Evolutionary conservation across 2,113 vertebrate species (phyloP).

Genomic region (Sorex fumeus): DNA sequence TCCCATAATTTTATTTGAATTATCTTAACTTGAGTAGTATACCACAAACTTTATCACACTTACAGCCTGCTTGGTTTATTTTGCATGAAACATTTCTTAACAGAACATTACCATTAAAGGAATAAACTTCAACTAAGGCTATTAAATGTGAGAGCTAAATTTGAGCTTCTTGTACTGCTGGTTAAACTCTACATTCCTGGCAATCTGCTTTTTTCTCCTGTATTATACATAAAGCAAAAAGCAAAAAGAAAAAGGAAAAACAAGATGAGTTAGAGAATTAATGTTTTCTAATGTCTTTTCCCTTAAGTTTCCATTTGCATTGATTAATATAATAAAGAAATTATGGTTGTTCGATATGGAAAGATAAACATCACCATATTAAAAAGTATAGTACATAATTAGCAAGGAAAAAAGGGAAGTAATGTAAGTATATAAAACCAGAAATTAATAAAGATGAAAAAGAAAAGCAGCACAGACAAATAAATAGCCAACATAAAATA

Average conservation of each 20-base stretch:
- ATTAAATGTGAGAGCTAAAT: neutral
- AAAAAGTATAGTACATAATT: conserved; percentile 60
- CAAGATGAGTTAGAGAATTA: neutral
- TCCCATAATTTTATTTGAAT: neutral
- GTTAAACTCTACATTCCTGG: neutral
- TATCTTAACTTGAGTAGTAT: neutral
- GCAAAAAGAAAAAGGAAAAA: neutral
- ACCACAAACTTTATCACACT: neutral
- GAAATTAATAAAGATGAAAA: conserved; percentile 59
- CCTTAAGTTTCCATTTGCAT: conserved; percentile 20
- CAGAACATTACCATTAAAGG: neutral
- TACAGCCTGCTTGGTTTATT: neutral
- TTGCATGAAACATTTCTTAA: neutral
- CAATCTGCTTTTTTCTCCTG: too few species aligned
- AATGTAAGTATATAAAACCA: conserved; percentile 29
- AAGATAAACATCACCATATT: conserved; percentile 40
- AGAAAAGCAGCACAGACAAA: conserved; percentile 60
- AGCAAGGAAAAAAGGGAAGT: conserved; percentile 61
- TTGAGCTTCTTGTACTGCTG: neutral
- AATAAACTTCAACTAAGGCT: neutral
- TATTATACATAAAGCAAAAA: neutral
- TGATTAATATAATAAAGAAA: conserved; percentile 54
- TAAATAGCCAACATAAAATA: conserved; percentile 72
- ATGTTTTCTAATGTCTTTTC: conserved; percentile 21
- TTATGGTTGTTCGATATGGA: conserved; percentile 34